Evolutionary conservation across 2,797 vertebrate species (phyloP).

Genomic region (Oreortyx pictus): DNA sequence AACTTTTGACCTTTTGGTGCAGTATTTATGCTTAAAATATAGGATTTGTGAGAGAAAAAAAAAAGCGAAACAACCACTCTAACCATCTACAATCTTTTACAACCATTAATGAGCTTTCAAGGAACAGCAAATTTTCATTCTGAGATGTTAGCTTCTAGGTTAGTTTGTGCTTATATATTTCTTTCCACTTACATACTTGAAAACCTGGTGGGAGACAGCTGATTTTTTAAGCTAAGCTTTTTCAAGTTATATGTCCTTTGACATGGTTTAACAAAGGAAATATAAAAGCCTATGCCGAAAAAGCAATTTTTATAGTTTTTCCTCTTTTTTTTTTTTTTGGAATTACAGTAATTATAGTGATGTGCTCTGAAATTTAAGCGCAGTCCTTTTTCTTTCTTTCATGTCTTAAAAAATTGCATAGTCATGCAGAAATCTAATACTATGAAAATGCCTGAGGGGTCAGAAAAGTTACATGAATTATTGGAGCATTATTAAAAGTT

Average conservation of each 20-base stretch:
- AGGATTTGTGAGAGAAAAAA: background rate
- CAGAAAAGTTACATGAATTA: conserved; percentile 1
- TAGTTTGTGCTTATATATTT: background rate
- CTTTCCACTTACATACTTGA: background rate
- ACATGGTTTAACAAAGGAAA: background rate
- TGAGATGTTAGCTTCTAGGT: background rate
- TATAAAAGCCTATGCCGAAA: background rate
- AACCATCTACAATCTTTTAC: background rate
- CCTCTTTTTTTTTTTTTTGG: background rate
- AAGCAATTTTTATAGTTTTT: background rate
- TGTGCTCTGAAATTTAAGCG: background rate
- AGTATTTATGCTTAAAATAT: background rate
- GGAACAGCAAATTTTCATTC: background rate
- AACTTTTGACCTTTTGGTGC: background rate
- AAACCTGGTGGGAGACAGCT: background rate
- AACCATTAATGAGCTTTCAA: background rate
- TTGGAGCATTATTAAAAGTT: conserved; percentile 49
- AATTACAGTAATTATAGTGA: background rate
- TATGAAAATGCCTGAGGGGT: background rate
- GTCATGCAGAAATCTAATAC: background rate
- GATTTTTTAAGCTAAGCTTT: background rate
- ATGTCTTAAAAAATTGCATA: background rate
- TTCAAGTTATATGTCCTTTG: background rate
- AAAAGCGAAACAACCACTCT: background rate
- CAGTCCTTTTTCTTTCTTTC: background rate